phyloP scores from a whole-genome alignment of 2,113 vertebrate species.

The Thryonomys swinderianus region DNA sequence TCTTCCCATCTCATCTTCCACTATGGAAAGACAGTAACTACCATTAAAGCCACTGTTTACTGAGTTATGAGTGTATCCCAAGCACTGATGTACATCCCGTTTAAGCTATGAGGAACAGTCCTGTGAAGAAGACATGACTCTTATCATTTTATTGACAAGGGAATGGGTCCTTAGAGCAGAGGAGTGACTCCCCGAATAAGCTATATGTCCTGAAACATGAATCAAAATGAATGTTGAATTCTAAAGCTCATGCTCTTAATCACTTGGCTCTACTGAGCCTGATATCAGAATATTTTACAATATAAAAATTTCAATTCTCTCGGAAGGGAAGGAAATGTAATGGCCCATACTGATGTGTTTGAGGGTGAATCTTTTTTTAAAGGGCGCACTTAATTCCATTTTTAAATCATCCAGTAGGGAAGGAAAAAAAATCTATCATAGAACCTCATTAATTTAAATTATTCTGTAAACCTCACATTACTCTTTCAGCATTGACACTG shows the following conservation, averaged over 20 bases:
- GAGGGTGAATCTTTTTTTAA: not conserved
- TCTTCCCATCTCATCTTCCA: not conserved
- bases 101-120: not conserved
- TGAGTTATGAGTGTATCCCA: not conserved
- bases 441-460: not conserved
- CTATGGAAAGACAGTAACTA: not conserved
- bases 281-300: not conserved
- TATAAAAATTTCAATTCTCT: constrained; percentile 7
- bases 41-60: not conserved
- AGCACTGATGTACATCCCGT: not conserved
- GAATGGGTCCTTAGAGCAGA: constrained; percentile 10
- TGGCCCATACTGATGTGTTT: not conserved
- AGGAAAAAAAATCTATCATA: not conserved
- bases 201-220: not conserved
- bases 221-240: constrained; percentile 4
- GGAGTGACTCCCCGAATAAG: not conserved
- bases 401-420: not conserved
- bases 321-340: not conserved
- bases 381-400: not conserved
- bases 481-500: constrained; percentile 8
- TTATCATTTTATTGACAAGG: not conserved
- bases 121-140: not conserved
- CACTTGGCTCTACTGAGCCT: not conserved
- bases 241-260: not conserved
- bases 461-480: not conserved